phyloP scores from a whole-genome alignment of 92 coral and sea anemone genomes.

The Muricea muricata region DNA sequence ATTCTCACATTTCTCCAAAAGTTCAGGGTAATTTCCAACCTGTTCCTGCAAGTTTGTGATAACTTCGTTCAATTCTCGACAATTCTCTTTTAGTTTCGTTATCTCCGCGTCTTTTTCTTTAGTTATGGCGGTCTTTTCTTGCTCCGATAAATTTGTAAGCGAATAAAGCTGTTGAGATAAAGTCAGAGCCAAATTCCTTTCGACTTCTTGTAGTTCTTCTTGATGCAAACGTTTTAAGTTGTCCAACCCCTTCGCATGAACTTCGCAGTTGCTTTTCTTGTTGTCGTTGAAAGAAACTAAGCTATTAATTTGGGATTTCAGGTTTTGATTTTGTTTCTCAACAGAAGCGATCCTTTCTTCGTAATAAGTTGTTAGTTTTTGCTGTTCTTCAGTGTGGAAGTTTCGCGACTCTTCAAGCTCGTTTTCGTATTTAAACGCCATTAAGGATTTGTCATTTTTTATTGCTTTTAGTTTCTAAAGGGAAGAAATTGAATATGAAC shows the following conservation, averaged over 20 bases:
- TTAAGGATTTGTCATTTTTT: slow-evolving; percentile 54
- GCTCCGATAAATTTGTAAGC: slow-evolving; percentile 32
- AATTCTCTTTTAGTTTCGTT: background rate
- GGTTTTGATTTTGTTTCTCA: slow-evolving; percentile 51
- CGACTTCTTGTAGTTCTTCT: slow-evolving; percentile 50
- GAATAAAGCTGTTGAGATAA: slow-evolving; percentile 27
- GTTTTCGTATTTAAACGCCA: slow-evolving; percentile 63
- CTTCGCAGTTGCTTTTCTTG: slow-evolving; percentile 39
- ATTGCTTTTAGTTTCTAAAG: slow-evolving; percentile 59
- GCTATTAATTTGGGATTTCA: slow-evolving; percentile 27
- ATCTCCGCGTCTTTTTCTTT: slow-evolving; percentile 50
- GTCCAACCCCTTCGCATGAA: slow-evolving; percentile 20
- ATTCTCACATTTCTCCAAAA: slow-evolving; percentile 50
- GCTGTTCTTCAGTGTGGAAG: slow-evolving; percentile 61
- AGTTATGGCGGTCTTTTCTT: slow-evolving; percentile 50
- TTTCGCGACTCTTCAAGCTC: slow-evolving; percentile 74
- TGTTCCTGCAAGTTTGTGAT: slow-evolving; percentile 22
- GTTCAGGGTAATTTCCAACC: slow-evolving; percentile 24
- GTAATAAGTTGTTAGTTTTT: slow-evolving; percentile 40
- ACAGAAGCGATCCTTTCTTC: slow-evolving; percentile 72
- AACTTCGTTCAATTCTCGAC: slow-evolving; percentile 34
- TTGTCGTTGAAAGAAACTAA: slow-evolving; percentile 24
- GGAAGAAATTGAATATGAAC: slow-evolving; percentile 10
- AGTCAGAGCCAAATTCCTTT: slow-evolving; percentile 24
- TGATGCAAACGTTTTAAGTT: slow-evolving; percentile 53